Conservation (phyloP, 2,113 vertebrate species). For the Hydrochoerus hydrochaeris region DNA sequence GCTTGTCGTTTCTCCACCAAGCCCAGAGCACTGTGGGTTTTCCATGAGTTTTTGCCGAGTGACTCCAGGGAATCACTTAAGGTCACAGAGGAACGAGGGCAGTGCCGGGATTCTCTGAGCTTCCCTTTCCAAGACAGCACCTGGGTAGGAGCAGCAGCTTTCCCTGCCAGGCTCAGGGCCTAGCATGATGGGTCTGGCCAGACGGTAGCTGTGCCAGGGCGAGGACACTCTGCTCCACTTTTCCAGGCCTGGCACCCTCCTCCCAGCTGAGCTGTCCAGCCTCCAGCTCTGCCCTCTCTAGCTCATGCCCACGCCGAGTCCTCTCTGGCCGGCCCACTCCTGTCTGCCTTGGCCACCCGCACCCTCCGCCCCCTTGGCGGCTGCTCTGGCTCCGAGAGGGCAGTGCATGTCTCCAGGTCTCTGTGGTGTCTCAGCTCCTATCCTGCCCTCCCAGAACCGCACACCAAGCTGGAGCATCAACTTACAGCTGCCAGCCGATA, state of each 20-base stretch:
- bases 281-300: neutral
- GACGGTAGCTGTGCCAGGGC: neutral
- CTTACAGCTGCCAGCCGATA: slow-evolving; percentile 77
- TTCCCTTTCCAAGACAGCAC: neutral
- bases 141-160: neutral
- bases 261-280: neutral
- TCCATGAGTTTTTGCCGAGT: neutral
- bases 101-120: neutral
- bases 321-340: slow-evolving; percentile 29
- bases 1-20: neutral
- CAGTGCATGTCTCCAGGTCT: slow-evolving; percentile 65
- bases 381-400: slow-evolving; percentile 77
- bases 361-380: slow-evolving; percentile 3
- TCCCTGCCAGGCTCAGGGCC: slow-evolving; percentile 12
- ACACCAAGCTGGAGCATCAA: slow-evolving; percentile 58
- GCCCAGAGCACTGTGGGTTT: neutral
- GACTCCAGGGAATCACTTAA: neutral
- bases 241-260: neutral
- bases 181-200: no score
- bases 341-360: neutral
- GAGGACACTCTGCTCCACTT: neutral
- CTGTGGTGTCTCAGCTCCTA: slow-evolving; percentile 9
- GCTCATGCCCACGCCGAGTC: neutral
- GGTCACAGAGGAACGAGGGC: neutral
- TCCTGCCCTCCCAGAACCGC: slow-evolving; percentile 14